These are phyloP conservation scores for Pachyseris speciosa DNA, from an alignment of 64 coral and sea anemone genomes.

Conservation along the genomic window DNA sequence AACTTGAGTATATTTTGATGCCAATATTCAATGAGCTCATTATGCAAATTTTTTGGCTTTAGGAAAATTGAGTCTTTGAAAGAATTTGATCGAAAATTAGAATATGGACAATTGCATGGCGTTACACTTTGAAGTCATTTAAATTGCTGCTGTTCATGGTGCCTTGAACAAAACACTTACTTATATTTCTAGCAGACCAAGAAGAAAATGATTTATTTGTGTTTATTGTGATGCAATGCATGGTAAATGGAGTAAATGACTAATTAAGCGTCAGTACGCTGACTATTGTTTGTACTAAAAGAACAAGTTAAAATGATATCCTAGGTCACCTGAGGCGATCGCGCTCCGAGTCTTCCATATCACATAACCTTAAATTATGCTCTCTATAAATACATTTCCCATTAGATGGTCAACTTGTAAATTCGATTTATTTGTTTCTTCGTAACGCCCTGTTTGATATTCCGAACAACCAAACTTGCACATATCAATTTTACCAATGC, in stretches of 20 bases:
- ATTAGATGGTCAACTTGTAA: background rate
- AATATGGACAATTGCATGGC: background rate
- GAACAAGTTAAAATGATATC: background rate
- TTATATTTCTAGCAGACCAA: too few species aligned
- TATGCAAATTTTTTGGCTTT: background rate
- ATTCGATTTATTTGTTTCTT: background rate
- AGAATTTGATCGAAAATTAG: too few species aligned
- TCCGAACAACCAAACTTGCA: background rate
- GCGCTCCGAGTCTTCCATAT: background rate
- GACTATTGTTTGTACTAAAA: conserved; percentile 8
- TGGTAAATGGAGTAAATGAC: background rate
- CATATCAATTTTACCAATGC: background rate
- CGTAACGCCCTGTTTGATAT: background rate
- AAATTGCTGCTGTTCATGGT: too few species aligned
- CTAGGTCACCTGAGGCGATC: background rate
- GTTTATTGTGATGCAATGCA: too few species aligned
- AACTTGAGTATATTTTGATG: background rate
- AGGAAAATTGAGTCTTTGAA: background rate
- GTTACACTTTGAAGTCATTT: too few species aligned
- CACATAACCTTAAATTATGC: too few species aligned
- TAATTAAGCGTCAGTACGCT: conserved; percentile 23
- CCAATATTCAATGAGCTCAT: background rate
- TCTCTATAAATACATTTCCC: background rate
- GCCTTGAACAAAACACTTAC: background rate
- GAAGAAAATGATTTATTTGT: too few species aligned